Evolutionary conservation across 2,888 invertebrate genomes (phyloP).

Genomic region (Ennomos erosarius): DNA sequence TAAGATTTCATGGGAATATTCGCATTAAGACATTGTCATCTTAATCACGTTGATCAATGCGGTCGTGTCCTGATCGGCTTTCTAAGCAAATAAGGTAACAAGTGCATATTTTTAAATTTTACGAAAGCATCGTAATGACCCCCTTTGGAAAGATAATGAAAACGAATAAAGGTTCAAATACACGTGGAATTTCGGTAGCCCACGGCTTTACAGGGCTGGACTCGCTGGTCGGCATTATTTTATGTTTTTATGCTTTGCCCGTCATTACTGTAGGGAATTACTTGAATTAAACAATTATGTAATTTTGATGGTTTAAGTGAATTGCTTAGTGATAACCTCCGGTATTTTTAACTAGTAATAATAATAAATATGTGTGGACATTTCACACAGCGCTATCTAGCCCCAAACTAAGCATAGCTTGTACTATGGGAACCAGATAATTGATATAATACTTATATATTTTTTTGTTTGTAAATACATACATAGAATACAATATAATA

Average conservation of each 20-base stretch:
- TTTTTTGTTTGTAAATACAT: no score
- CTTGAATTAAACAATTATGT: slow-evolving; percentile 34
- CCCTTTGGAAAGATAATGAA: slow-evolving; percentile 46
- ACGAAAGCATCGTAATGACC: slow-evolving; percentile 40
- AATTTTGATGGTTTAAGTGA: slow-evolving; percentile 35
- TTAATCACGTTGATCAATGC: slow-evolving; percentile 51
- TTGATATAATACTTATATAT: no score
- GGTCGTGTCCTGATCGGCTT: slow-evolving; percentile 42
- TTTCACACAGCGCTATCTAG: no score
- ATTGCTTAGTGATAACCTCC: slow-evolving; percentile 32
- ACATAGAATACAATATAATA: no score
- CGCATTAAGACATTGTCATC: slow-evolving; percentile 54
- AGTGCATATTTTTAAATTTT: slow-evolving; percentile 39
- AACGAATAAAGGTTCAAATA: slow-evolving; percentile 59
- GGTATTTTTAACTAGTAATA: slow-evolving; percentile 33
- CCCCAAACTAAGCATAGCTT: no score
- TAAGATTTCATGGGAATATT: slow-evolving; percentile 60
- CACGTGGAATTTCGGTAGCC: slow-evolving; percentile 76
- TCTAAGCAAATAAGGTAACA: slow-evolving; percentile 35
- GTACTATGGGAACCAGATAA: no score
- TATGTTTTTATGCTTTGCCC: slow-evolving; percentile 31
- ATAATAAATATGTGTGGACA: no score
- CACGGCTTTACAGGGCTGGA: slow-evolving; percentile 65
- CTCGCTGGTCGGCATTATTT: slow-evolving; percentile 46
- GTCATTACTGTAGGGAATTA: slow-evolving; percentile 33